Conservation (phyloP, 2,888 invertebrate genomes). For the Drosophila maculinotata region DNA sequence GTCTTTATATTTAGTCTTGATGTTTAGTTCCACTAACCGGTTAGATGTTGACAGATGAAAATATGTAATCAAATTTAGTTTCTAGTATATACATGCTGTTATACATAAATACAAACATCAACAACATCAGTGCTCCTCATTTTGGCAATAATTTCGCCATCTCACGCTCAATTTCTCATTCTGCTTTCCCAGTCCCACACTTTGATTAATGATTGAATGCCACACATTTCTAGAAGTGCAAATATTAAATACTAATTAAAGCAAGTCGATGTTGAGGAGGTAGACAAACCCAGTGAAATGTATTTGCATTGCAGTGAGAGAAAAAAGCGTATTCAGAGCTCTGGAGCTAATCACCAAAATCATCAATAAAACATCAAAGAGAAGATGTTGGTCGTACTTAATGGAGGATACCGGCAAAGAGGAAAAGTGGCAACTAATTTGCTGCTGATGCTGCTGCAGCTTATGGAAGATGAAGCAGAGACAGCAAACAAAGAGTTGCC, state of each 20-base stretch:
- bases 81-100: too few species aligned
- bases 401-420: constrained; percentile 20
- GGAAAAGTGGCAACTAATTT: constrained; percentile 45
- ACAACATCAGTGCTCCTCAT: neutral
- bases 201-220: constrained; percentile 6
- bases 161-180: neutral
- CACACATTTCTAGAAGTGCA: constrained; percentile 18
- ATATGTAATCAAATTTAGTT: too few species aligned
- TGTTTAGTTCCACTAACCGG: too few species aligned
- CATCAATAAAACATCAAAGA: constrained; percentile 77
- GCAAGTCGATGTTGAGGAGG: constrained; percentile 25
- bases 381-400: constrained; percentile 13
- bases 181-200: neutral
- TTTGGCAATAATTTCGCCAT: neutral
- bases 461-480: constrained; percentile 4
- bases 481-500: constrained; percentile 34
- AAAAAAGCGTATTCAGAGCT: constrained; percentile 5
- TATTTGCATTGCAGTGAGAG: constrained; percentile 37
- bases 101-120: neutral
- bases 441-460: constrained; percentile 23
- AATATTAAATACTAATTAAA: constrained; percentile 59
- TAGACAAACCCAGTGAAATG: too few species aligned
- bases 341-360: constrained; percentile 61
- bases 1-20: too few species aligned
- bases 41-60: too few species aligned